Percentiles rank a stretch among this genome's conserved stretches.
phyloP scores from a whole-genome alignment of 2,888 invertebrate genomes.

The Limenitis camilla region DNA sequence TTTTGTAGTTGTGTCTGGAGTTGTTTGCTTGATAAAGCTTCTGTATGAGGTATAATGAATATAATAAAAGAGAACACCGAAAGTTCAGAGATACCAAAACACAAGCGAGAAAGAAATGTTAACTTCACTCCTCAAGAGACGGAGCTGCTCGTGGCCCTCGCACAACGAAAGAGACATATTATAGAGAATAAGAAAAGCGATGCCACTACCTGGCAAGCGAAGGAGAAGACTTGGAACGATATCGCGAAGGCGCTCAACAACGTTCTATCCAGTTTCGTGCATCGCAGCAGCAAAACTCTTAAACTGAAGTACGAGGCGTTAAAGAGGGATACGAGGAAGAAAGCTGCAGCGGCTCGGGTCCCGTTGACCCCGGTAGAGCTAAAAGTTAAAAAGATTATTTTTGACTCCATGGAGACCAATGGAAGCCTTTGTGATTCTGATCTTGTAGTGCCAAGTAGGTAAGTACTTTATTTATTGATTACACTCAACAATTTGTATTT shows the following conservation, averaged over 20 bases:
- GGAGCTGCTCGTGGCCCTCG: not conserved
- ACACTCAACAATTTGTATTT: too few relatives aligned
- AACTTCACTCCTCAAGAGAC: slow-evolving; percentile 2
- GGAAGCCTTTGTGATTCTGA: too few relatives aligned
- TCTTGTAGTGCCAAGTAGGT: too few relatives aligned
- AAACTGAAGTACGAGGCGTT: slow-evolving; percentile 5
- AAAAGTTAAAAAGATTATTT: not conserved
- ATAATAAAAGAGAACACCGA: too few relatives aligned
- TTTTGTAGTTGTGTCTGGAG: too few relatives aligned
- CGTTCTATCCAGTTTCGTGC: not conserved
- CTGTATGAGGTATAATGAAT: too few relatives aligned
- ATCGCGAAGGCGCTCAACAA: not conserved
- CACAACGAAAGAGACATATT: not conserved
- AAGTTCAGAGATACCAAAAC: too few relatives aligned
- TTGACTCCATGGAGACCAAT: not conserved
- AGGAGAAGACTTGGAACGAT: slow-evolving; percentile 1
- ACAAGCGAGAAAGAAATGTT: slow-evolving; percentile 2
- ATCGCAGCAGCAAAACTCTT: not conserved
- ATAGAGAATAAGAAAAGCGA: slow-evolving; percentile 4
- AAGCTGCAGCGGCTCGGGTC: not conserved
- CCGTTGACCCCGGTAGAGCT: not conserved
- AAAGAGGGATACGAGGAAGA: slow-evolving; percentile 3
- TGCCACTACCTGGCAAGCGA: not conserved
- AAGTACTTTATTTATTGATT: too few relatives aligned
- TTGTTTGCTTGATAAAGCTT: too few relatives aligned